phyloP scores from a whole-genome alignment of 2,113 vertebrate genomes.

The Toxostoma redivivum region DNA sequence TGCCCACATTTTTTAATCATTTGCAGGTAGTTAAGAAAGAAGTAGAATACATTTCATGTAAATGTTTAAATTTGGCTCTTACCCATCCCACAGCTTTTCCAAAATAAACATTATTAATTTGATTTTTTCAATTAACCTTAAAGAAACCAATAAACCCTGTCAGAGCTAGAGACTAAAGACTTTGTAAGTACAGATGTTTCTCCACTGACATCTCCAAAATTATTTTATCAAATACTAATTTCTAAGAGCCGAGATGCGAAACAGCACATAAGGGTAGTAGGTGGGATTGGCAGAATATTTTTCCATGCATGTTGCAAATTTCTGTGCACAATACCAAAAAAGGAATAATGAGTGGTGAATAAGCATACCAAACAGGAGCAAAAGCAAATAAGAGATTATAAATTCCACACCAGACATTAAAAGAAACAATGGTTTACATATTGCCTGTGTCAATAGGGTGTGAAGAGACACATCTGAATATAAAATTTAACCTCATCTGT shows the following conservation, averaged over 20 bases:
- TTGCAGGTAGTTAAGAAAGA: not conserved
- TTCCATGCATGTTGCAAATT: constrained; percentile 71
- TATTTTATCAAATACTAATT: constrained; percentile 60
- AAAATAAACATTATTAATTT: not conserved
- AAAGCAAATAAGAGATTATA: constrained; percentile 54
- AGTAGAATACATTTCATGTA: not conserved
- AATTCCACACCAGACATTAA: constrained; percentile 41
- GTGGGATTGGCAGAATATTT: constrained; percentile 52
- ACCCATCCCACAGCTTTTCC: not conserved
- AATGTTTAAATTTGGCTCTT: not conserved
- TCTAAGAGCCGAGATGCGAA: constrained; percentile 63
- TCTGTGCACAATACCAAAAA: constrained; percentile 67
- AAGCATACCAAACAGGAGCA: constrained; percentile 65
- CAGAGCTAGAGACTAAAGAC: not conserved
- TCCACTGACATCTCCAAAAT: constrained; percentile 8
- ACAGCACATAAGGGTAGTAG: constrained; percentile 55
- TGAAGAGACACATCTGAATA: constrained; percentile 12
- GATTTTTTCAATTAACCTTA: constrained; percentile 39
- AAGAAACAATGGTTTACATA: constrained; percentile 47
- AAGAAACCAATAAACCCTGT: constrained; percentile 21
- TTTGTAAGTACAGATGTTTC: constrained; percentile 38
- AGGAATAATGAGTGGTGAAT: constrained; percentile 55
- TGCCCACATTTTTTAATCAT: not conserved
- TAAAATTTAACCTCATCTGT: not conserved
- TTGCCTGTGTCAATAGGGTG: not conserved